Base-by-base conservation (phyloP, 2,113 vertebrate species). In the Corythornis madagascariensis region DNA sequence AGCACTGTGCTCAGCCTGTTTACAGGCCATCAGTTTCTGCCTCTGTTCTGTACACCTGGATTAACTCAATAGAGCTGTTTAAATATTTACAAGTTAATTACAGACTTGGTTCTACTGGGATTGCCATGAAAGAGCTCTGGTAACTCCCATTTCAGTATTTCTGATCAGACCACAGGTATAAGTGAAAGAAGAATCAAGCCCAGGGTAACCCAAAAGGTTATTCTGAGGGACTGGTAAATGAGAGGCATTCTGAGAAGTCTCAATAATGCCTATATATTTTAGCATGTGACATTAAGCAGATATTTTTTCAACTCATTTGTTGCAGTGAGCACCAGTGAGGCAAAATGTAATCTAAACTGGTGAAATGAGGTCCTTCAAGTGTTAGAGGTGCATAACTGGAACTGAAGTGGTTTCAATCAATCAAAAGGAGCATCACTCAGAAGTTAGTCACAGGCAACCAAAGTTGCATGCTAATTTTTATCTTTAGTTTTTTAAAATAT, bases 141-240 rank as follows among this genome's bases (percentile, higher is more conserved):
- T 93, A 84, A 26, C 71, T 89, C 85, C 78, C 43, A 43, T 87
- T 92, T 93, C 89, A 85, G 94, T 85, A 55, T 64, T 91, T 63
- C 52, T 89, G 38, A 57, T 89, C 42, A 91, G 78, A 71, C 45
- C 81, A 77, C 43, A 73, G 56, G 64, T 93, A 72, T 72, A 89
- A 85, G 29, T 53, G 67, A 64, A 84, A 69, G 72, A 47, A 92
- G 75, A 73, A 70, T 83, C 33, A 48, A 92, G 67, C 29, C 94
- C 78, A 67, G 4, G 50, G 14, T 55, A 90, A 84, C 29, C 43
- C 45, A 45, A 24, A 88, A 83, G 64, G 47, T 92, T 81, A 33
- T 59, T 72, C 43, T 22, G 73, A 67, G 52, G 20, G 60, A 59
- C 74, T 70, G 16, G 16, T 22, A 65, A 77, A 75, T 33, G 35